Conservation (phyloP, 2,113 vertebrate genomes). For the Plotosus lineatus region DNA sequence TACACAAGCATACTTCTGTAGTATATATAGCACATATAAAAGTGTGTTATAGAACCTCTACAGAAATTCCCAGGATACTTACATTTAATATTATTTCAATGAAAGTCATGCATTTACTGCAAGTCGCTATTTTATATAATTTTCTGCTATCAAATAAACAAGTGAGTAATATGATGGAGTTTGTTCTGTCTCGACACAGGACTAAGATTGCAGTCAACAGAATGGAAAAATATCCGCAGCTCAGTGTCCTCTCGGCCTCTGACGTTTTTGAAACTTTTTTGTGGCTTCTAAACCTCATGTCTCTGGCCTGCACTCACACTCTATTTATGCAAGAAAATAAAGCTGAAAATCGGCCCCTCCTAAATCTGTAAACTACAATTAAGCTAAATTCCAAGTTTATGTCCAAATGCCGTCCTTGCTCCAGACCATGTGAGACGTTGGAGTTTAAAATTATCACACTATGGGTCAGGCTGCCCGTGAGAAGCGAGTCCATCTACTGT, state of each 20-base stretch:
- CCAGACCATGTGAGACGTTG: conserved; percentile 77
- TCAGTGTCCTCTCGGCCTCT: conserved; percentile 67
- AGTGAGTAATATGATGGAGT: background rate
- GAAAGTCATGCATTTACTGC: background rate
- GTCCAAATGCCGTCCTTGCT: conserved; percentile 75
- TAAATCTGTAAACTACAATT: conserved; percentile 81
- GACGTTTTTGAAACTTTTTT: conserved; percentile 72
- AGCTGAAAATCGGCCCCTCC: conserved; percentile 78
- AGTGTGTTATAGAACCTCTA: background rate
- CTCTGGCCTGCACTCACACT: conserved; percentile 74
- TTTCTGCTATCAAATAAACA: conserved; percentile 2
- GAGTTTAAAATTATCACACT: conserved; percentile 79
- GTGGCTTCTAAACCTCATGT: conserved; percentile 77
- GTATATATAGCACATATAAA: background rate
- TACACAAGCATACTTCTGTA: background rate
- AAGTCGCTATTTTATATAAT: background rate
- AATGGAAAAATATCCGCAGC: conserved; percentile 20
- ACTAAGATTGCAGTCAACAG: background rate
- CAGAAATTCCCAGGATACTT: background rate
- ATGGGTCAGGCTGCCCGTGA: conserved; percentile 71
- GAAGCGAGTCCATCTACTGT: conserved; percentile 62
- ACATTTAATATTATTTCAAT: background rate
- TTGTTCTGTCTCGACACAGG: background rate
- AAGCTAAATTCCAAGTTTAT: conserved; percentile 81
- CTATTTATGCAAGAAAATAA: conserved; percentile 81